Evolutionary conservation across 2,113 vertebrate genomes (phyloP).

Genomic region (Lagopus leucura): DNA sequence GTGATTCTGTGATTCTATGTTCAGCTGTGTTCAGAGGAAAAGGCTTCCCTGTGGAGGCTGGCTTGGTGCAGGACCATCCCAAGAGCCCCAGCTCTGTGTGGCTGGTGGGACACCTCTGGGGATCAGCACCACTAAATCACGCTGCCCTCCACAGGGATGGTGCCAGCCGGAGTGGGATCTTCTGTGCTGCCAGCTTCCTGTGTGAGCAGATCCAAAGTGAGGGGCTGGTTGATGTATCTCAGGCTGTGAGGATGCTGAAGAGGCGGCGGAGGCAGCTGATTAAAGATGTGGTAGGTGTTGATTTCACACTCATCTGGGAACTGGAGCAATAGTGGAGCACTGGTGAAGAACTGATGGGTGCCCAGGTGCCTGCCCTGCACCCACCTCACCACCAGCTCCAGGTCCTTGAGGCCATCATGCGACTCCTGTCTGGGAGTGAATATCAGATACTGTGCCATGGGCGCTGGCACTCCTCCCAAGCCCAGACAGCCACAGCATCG

Average conservation of each 20-base stretch:
- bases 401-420: not conserved
- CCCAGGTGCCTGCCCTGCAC: not conserved
- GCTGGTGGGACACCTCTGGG: not conserved
- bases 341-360: not conserved
- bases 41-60: not conserved
- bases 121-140: not conserved
- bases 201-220: slow-evolving; percentile 69
- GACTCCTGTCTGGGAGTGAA: not conserved
- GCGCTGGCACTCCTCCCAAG: not conserved
- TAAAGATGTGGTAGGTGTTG: slow-evolving; percentile 59
- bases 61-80: accelerated
- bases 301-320: not conserved
- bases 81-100: not conserved
- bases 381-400: not conserved
- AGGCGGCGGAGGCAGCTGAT: slow-evolving; percentile 41
- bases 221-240: slow-evolving; percentile 66
- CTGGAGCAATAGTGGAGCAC: not conserved
- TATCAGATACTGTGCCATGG: accelerated
- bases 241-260: slow-evolving; percentile 61
- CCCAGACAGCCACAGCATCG: not conserved
- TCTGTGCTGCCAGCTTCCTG: slow-evolving; percentile 64
- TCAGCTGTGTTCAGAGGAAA: not conserved
- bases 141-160: slow-evolving; percentile 1
- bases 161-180: slow-evolving; percentile 60
- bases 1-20: no score